phyloP scores from a whole-genome alignment of 2,888 invertebrate species.

The Teinopalpus imperialis region DNA sequence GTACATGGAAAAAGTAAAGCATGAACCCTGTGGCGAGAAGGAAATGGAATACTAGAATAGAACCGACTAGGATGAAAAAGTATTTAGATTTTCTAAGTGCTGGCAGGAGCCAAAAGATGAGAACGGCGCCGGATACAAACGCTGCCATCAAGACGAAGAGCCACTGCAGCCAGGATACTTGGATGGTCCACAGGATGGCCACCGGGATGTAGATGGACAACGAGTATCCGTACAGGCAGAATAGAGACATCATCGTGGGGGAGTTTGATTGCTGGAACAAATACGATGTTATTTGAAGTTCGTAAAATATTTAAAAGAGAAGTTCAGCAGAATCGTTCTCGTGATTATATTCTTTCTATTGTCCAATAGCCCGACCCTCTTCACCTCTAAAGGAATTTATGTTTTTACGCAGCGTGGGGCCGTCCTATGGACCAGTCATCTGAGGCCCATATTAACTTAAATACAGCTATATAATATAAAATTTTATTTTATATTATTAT shows the following conservation, averaged over 20 bases:
- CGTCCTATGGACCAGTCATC: too few relatives aligned
- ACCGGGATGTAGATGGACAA: conserved; percentile 96
- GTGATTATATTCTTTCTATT: too few relatives aligned
- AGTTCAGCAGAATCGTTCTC: not conserved
- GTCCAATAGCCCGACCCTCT: too few relatives aligned
- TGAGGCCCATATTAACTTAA: too few relatives aligned
- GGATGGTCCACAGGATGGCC: conserved; percentile 95
- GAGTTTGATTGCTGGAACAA: conserved; percentile 73
- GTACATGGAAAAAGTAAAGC: conserved; percentile 89
- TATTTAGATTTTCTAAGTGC: conserved; percentile 85
- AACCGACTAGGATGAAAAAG: conserved; percentile 62
- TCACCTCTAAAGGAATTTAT: too few relatives aligned
- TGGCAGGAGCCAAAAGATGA: conserved; percentile 91
- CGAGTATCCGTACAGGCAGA: conserved; percentile 98
- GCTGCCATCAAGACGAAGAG: conserved; percentile 90
- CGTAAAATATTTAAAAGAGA: too few relatives aligned
- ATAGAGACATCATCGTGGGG: conserved; percentile 90
- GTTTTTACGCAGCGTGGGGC: too few relatives aligned
- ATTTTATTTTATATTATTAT: too few relatives aligned
- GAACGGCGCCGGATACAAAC: conserved; percentile 90
- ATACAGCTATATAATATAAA: too few relatives aligned
- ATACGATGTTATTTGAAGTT: too few relatives aligned
- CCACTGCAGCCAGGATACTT: conserved; percentile 93
- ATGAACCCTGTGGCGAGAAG: conserved; percentile 93
- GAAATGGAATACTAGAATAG: conserved; percentile 89